Evolutionary conservation across 2,113 vertebrate species (phyloP).

Genomic region (Gambusia holbrooki): DNA sequence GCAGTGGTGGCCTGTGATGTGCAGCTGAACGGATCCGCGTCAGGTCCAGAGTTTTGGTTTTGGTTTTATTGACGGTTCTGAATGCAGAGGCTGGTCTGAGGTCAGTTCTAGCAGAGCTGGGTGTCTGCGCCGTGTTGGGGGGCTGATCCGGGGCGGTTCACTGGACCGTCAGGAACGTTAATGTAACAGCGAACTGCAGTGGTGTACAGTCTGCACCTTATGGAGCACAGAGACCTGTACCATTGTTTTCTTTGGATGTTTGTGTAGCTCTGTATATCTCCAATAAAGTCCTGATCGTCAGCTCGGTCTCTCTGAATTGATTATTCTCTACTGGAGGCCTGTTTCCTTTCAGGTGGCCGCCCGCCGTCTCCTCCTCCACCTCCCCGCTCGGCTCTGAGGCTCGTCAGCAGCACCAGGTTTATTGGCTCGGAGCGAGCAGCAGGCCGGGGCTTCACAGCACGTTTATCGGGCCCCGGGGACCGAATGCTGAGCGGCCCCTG

Average conservation of each 20-base stretch:
- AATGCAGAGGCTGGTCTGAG: neutral
- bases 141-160: slow-evolving; percentile 79
- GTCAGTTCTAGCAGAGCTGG: slow-evolving; percentile 63
- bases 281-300: slow-evolving; percentile 94
- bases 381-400: slow-evolving; percentile 18
- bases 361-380: neutral
- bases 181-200: slow-evolving; percentile 87
- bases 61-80: neutral
- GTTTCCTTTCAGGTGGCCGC: slow-evolving; percentile 10
- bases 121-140: slow-evolving; percentile 50
- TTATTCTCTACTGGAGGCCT: neutral
- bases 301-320: neutral
- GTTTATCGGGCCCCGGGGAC: slow-evolving; percentile 13
- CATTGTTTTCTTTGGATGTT: slow-evolving; percentile 53
- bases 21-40: neutral
- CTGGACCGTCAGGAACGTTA: slow-evolving; percentile 82
- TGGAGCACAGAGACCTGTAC: slow-evolving; percentile 89
- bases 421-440: slow-evolving; percentile 40
- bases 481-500: slow-evolving; percentile 9
- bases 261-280: slow-evolving; percentile 93
- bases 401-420: slow-evolving; percentile 57
- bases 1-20: neutral
- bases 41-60: neutral
- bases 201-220: slow-evolving; percentile 91
- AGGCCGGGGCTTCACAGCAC: slow-evolving; percentile 25